Conservation (phyloP, 2,888 invertebrate species). For the Pediacus dermestoides region DNA sequence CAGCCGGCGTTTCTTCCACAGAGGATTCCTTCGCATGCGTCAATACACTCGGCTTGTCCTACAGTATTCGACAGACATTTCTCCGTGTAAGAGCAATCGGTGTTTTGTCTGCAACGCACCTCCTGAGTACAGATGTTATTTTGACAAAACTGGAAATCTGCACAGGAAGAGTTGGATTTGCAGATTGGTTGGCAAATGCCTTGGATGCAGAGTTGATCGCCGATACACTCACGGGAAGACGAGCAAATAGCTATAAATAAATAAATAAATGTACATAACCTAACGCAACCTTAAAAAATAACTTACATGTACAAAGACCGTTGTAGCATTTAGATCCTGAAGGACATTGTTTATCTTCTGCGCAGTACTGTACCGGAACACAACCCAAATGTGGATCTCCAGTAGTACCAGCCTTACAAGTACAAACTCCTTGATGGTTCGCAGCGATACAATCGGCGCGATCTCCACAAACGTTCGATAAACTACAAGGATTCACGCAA, state of each 20-base stretch:
- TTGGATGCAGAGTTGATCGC: constrained; percentile 81
- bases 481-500: constrained; percentile 77
- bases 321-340: constrained; percentile 79
- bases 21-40: constrained; percentile 68
- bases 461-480: constrained; percentile 78
- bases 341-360: constrained; percentile 75
- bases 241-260: constrained; percentile 61
- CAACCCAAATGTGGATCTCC: constrained; percentile 86
- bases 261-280: background rate
- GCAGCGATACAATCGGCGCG: constrained; percentile 71
- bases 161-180: constrained; percentile 73
- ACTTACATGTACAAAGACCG: constrained; percentile 72
- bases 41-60: constrained; percentile 73
- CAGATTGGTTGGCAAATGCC: constrained; percentile 83
- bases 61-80: constrained; percentile 66
- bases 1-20: constrained; percentile 85
- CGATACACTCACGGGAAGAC: constrained; percentile 78
- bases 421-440: constrained; percentile 78
- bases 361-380: constrained; percentile 78
- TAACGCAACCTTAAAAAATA: background rate
- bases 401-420: constrained; percentile 79
- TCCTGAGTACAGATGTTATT: constrained; percentile 84
- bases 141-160: constrained; percentile 78
- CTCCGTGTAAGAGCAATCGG: constrained; percentile 71
- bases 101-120: constrained; percentile 67